Percentiles rank a stretch among this genome's conserved stretches.
These are phyloP conservation scores for Montipora cactus DNA, from an alignment of 64 coral and sea anemone species.

Conservation along the genomic window DNA sequence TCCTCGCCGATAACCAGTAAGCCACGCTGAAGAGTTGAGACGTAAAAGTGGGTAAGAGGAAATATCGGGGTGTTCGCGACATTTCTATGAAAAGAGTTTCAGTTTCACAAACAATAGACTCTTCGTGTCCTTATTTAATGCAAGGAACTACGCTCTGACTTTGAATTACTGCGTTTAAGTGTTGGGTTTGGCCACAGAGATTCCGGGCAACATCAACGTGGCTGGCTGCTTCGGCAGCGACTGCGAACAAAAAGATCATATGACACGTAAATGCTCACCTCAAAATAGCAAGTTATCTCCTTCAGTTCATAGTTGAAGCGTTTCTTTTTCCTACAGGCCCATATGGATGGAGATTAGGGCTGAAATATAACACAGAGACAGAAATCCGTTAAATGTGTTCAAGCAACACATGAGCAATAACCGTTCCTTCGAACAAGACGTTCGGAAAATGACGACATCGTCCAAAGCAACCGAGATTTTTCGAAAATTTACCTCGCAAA, in stretches of 20 bases:
- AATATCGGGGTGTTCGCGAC: not conserved
- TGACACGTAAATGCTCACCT: slow-evolving; percentile 32
- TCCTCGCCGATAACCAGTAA: slow-evolving; percentile 17
- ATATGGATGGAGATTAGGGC: not conserved
- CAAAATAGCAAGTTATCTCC: not conserved
- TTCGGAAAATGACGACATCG: slow-evolving; percentile 54
- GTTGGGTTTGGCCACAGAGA: not conserved
- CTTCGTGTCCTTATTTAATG: not conserved
- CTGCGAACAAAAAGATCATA: slow-evolving; percentile 31
- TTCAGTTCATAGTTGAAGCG: slow-evolving; percentile 31
- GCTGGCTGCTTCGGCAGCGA: not conserved
- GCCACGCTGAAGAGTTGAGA: not conserved
- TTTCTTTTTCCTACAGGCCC: not conserved
- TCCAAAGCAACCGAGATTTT: not conserved
- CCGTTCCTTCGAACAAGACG: slow-evolving; percentile 20
- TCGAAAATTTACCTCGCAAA: slow-evolving; percentile 24
- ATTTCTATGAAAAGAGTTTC: not conserved
- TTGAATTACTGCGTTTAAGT: not conserved
- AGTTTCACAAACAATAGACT: not conserved
- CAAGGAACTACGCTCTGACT: not conserved
- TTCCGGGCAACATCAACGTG: slow-evolving; percentile 22
- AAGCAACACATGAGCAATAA: slow-evolving; percentile 51
- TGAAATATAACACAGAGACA: slow-evolving; percentile 6
- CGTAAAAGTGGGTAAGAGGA: not conserved
- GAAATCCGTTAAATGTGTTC: not conserved